Conservation (phyloP, 2,113 vertebrate species). For the Odobenus rosmarus region DNA sequence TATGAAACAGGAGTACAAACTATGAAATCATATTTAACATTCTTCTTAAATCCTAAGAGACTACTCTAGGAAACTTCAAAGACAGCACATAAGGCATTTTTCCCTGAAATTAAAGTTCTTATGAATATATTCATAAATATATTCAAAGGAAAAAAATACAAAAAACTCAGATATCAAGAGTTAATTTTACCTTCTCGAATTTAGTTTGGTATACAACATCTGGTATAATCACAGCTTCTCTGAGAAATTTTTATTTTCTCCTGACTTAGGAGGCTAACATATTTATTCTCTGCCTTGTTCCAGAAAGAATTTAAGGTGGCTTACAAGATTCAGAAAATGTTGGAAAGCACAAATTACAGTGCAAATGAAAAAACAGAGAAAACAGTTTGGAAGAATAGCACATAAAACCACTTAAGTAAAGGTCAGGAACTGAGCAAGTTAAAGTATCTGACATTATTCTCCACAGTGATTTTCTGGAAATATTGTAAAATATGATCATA, state of each 20-base stretch:
- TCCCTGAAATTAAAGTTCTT: conserved; percentile 22
- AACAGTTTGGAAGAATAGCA: background rate
- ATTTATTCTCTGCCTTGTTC: background rate
- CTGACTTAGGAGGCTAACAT: conserved; percentile 7
- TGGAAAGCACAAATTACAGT: conserved; percentile 30
- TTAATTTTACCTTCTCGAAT: background rate
- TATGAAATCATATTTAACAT: background rate
- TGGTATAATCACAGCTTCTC: background rate
- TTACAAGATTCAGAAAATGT: conserved; percentile 46
- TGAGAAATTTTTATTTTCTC: conserved; percentile 16
- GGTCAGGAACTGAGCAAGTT: background rate
- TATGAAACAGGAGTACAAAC: conserved; percentile 34
- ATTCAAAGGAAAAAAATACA: conserved; percentile 28
- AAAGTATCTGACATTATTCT: conserved; percentile 16
- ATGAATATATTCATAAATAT: background rate
- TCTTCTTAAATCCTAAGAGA: background rate
- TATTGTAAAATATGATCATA: conserved; percentile 22
- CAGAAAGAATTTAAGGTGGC: background rate
- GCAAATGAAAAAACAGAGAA: background rate
- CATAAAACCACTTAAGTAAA: conserved; percentile 50
- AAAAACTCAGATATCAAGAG: background rate
- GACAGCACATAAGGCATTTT: conserved; percentile 26
- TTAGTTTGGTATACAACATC: background rate
- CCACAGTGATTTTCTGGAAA: conserved; percentile 28
- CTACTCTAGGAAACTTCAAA: background rate